These are phyloP conservation scores for Elachura formosa DNA, from an alignment of 2,113 vertebrate species.

Conservation along the genomic window DNA sequence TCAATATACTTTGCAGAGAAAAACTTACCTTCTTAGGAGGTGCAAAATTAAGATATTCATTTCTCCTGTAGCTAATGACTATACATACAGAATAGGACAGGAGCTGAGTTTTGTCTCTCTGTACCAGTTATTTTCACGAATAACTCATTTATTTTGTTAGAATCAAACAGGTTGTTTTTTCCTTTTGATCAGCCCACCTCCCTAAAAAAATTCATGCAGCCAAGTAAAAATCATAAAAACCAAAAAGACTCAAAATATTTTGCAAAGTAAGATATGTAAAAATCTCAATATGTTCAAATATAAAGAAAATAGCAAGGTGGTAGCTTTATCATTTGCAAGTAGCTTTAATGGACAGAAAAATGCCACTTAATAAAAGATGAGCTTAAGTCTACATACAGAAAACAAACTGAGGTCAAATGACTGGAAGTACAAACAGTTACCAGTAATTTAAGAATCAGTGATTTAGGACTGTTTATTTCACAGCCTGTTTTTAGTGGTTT, in stretches of 20 bases:
- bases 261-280: neutral
- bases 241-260: neutral
- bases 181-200: neutral
- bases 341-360: neutral
- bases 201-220: neutral
- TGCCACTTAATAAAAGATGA: neutral
- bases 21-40: neutral
- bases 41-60: neutral
- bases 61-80: neutral
- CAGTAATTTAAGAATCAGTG: neutral
- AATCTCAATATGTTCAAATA: neutral
- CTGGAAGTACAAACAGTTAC: neutral
- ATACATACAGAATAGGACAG: neutral
- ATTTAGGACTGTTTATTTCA: fast-evolving
- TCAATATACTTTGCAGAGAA: neutral
- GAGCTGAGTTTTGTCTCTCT: neutral
- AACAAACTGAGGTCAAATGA: neutral
- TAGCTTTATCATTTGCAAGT: neutral
- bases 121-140: neutral
- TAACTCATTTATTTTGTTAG: neutral
- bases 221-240: neutral
- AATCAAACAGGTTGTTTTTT: neutral
- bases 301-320: neutral
- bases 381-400: neutral
- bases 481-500: neutral